Base-by-base conservation (phyloP, 2,888 invertebrate species). In the Plebejus melissa region DNA sequence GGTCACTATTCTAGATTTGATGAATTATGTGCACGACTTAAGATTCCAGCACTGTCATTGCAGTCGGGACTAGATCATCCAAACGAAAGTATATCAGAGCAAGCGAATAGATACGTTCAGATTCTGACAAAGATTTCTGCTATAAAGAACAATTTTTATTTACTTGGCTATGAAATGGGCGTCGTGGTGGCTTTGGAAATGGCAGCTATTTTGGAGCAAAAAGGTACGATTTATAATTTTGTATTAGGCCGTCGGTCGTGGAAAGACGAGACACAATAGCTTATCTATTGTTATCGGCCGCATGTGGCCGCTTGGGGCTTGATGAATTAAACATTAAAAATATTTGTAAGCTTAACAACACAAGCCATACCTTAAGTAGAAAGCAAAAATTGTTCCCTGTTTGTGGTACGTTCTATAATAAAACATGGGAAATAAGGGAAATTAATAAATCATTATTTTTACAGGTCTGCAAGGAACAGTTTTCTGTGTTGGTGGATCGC, bases 161-260 rank as follows among this genome's bases (percentile, higher is more conserved):
- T 90, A 16, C 72, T 88, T 74, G 89, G 88, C 0, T 88, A 87
- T 76, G 88, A 89, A 77, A 83, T 81, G 72, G 89, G 89, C 0
- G 83, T 85, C 2, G 36, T 80, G 2, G 79, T 87, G 5, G 87
- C 84, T 1, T 74, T 90, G 16, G 88, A 90, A 78, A 82, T 87
- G 69, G 88, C 88, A 22, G 81, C 84, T 7, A 83, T 88, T 60
- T 79, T 90, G 3, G 89, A 90, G 79, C 81, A 83, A 2, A 78
- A 82, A 57, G 88, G 89, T 89, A 41, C 41, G 7, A 41, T 7
- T 41, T 4, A 41, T 41, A 41, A 41, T 41, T 41, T 7, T 41
- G 1, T 38, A 38, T 38, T 22, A 22, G 22, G 22, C 22, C 22
- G 22, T 22, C 22, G 22, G 22, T 22, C 22, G 22, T 22, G 22